These are phyloP conservation scores for Willisornis vidua DNA, from an alignment of 2,113 vertebrate genomes.

Conservation along the genomic window DNA sequence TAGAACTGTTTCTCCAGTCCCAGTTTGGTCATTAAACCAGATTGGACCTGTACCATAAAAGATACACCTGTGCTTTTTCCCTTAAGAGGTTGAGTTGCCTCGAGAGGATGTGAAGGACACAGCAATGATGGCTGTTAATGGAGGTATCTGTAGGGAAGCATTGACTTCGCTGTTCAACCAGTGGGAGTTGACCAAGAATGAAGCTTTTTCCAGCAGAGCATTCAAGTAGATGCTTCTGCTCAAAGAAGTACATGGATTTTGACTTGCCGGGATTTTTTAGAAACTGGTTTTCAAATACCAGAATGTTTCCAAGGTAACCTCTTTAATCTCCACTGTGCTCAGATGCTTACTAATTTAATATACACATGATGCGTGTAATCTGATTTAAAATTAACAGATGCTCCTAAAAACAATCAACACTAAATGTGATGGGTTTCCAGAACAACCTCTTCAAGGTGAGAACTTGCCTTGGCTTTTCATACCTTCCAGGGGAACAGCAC, in stretches of 20 bases:
- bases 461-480: not conserved
- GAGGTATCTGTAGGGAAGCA: not conserved
- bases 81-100: not conserved
- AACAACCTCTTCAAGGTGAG: not conserved
- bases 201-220: not conserved
- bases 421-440: not conserved
- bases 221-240: not conserved
- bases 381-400: not conserved
- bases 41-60: not conserved
- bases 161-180: not conserved
- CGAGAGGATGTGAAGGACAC: not conserved
- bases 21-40: not conserved
- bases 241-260: not conserved
- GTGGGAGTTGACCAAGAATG: not conserved
- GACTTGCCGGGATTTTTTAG: not conserved
- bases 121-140: not conserved
- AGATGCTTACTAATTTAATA: conserved; percentile 9
- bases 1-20: not conserved
- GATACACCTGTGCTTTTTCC: not conserved
- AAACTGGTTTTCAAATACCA: not conserved
- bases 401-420: not conserved
- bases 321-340: not conserved
- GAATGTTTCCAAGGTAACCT: conserved; percentile 38
- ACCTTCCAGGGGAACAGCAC: not conserved
- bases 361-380: not conserved